Conservation (phyloP, 1,140 invertebrate species). For the Palaemon carinicauda region DNA sequence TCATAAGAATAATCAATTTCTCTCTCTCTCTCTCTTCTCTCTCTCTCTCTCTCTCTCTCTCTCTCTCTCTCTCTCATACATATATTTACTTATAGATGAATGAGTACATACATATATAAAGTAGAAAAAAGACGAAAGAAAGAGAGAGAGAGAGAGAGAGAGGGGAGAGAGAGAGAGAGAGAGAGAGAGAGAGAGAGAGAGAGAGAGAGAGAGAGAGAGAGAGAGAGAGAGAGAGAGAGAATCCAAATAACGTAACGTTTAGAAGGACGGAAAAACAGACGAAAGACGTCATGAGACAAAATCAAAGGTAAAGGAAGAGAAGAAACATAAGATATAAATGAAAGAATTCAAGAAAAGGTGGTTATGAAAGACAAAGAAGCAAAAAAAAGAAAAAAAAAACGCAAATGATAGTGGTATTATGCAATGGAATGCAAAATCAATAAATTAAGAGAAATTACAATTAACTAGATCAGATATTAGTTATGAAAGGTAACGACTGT, state of each 20-base stretch:
- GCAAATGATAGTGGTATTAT: too few relatives aligned
- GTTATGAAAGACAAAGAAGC: neutral
- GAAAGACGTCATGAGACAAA: too few relatives aligned
- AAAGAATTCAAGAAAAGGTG: neutral
- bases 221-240: neutral
- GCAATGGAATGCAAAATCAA: too few relatives aligned
- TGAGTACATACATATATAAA: too few relatives aligned
- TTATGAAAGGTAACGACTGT: too few relatives aligned
- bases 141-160: neutral
- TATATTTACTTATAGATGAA: too few relatives aligned
- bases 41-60: too few relatives aligned
- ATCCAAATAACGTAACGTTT: neutral
- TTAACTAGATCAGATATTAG: too few relatives aligned
- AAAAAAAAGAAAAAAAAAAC: neutral
- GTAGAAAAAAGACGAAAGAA: neutral
- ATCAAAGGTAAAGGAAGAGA: neutral
- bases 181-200: neutral
- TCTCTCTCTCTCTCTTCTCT: too few relatives aligned
- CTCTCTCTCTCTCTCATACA: too few relatives aligned
- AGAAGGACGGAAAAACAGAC: neutral
- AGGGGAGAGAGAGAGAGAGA: neutral
- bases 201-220: neutral
- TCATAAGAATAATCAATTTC: too few relatives aligned
- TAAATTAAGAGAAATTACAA: too few relatives aligned
- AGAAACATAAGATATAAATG: neutral